These are phyloP conservation scores for Holotrichia oblita DNA, from an alignment of 1,140 invertebrate species.

Conservation along the genomic window DNA sequence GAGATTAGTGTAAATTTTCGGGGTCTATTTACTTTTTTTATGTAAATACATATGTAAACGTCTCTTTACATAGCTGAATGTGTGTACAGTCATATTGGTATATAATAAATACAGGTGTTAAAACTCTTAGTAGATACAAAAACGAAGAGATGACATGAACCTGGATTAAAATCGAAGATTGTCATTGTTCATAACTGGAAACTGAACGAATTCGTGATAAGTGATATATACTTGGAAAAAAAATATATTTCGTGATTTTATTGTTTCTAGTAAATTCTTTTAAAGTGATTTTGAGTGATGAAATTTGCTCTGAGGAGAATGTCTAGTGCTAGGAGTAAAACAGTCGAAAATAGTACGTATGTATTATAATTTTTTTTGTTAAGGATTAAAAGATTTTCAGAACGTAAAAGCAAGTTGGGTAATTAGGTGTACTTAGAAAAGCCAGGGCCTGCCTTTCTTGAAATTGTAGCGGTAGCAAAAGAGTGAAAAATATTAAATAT, in stretches of 20 bases:
- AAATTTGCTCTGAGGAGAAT: background rate
- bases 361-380: background rate
- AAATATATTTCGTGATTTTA: background rate
- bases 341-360: conserved; percentile 10
- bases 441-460: too few relatives aligned
- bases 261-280: background rate
- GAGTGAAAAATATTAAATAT: too few relatives aligned
- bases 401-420: too few relatives aligned
- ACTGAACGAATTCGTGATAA: background rate
- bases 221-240: background rate
- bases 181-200: background rate
- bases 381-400: too few relatives aligned
- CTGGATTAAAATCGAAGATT: background rate
- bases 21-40: conserved; percentile 25
- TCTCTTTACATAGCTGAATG: background rate
- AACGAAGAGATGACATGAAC: background rate
- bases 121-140: conserved; percentile 7
- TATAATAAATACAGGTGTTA: conserved; percentile 30
- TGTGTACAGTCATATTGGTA: background rate
- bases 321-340: background rate
- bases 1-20: conserved; percentile 32
- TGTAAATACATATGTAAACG: conserved; percentile 23
- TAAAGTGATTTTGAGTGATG: background rate
- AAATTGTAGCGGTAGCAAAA: too few relatives aligned
- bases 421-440: too few relatives aligned